Percentiles rank a stretch among this genome's conserved stretches.
Conservation (phyloP, 2,888 invertebrate species). For the Sabellastarte sp. region DNA sequence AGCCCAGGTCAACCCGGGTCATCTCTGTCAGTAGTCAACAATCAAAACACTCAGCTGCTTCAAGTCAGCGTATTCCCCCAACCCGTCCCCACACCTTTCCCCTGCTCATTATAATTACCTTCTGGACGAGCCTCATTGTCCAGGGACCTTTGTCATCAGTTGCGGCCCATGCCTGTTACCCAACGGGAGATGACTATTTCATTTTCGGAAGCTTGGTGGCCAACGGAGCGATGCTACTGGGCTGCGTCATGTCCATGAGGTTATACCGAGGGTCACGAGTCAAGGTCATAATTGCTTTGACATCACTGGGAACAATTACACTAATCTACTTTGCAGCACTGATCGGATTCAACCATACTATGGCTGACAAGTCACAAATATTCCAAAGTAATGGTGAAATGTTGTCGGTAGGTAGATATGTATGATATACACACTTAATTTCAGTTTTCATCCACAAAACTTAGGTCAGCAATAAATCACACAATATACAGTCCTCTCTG, state of each 20-base stretch:
- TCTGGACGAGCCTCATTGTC: constrained; percentile 20
- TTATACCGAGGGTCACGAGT: constrained; percentile 12
- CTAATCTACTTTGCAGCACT: constrained; percentile 28
- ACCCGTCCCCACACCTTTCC: constrained; percentile 13
- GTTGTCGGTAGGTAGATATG: too few relatives aligned
- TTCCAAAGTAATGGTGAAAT: too few relatives aligned
- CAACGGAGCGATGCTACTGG: constrained; percentile 11
- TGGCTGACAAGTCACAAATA: too few relatives aligned
- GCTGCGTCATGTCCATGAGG: constrained; percentile 14
- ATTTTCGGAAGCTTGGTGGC: constrained; percentile 14
- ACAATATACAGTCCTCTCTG: too few relatives aligned
- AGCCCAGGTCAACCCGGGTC: too few relatives aligned
- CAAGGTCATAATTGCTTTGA: constrained; percentile 24
- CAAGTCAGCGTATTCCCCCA: too few relatives aligned
- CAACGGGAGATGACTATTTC: constrained; percentile 19
- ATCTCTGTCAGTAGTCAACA: too few relatives aligned
- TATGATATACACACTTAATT: too few relatives aligned
- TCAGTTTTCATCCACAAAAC: too few relatives aligned
- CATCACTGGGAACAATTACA: constrained; percentile 26
- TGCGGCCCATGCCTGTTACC: constrained; percentile 20
- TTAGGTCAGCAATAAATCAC: too few relatives aligned
- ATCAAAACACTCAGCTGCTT: too few relatives aligned
- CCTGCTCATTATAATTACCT: constrained; percentile 19
- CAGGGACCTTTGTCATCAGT: constrained; percentile 21
- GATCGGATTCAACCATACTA: constrained; percentile 21